Base-by-base conservation (phyloP, 2,888 invertebrate species). In the Eupithecia insigniata region DNA sequence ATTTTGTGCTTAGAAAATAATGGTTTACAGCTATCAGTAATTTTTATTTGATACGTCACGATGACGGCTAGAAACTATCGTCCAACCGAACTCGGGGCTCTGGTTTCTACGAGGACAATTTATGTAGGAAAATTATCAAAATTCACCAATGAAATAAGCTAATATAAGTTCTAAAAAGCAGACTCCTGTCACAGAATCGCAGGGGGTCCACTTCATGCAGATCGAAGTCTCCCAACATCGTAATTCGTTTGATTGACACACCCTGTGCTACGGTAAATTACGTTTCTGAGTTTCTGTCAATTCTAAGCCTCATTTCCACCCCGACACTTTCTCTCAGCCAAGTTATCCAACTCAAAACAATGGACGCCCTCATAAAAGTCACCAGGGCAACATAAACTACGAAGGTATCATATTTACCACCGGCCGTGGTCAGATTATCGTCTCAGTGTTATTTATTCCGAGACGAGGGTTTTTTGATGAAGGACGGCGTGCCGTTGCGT, bases 391-490 rank as follows among this genome's bases (percentile, higher is more conserved):
- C 82, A 84, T 85, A 82, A 85, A 83, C 82, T 81, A 80, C 73
- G 73, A 72, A 81, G 80, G 81, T 84, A 84, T 84, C 82, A 86
- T 84, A 86, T 86, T 87, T 84, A 80, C 78, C 76, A 82, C 81
- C 81, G 76, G 80, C 76, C 79, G 82, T 82, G 83, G 81, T 83
- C 82, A 80, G 83, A 83, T 85, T 84, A 84, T 87, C 85, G 83
- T 83, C 83, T 83, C 80, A 83, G 67, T 32, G 84, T 84, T 85
- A 87, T 85, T 82, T 86, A 83, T 81, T 77, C 79, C 77, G 80
- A 89, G 91, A 91, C 86, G 84, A 90, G 90, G 91, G 91, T 90
- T 83, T 78, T 83, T 87, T 87, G 87, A 91, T 86, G 85, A 85
- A 84, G 88, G 88, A 81, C 80, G 82, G 83, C 85, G 82, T 82